Evolutionary conservation across 2,113 vertebrate genomes (phyloP).

Genomic region (Glaucomys volans): DNA sequence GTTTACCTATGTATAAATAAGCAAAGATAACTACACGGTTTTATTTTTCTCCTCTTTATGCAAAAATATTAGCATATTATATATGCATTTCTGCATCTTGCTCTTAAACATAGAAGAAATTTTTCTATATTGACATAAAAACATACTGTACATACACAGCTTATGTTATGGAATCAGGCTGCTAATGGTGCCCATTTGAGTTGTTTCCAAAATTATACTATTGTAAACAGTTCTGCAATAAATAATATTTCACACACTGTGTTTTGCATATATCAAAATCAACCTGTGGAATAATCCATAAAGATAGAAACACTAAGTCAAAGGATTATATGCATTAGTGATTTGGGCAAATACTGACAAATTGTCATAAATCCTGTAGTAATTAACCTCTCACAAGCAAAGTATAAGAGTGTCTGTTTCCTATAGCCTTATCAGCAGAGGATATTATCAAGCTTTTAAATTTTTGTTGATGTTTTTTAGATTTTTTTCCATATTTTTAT

Average conservation of each 20-base stretch:
- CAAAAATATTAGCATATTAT: neutral
- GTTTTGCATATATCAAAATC: slow-evolving; percentile 29
- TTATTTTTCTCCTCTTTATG: slow-evolving; percentile 19
- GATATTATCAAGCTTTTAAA: neutral
- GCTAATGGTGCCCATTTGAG: neutral
- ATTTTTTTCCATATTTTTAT: no score
- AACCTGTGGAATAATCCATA: neutral
- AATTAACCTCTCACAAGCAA: slow-evolving; percentile 3
- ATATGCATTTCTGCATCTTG: neutral
- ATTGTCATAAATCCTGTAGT: neutral
- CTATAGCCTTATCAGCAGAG: neutral
- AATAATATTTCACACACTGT: neutral
- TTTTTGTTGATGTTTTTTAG: neutral
- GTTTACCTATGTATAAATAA: neutral
- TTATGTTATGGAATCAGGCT: neutral
- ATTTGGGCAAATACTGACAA: neutral
- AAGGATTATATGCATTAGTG: neutral
- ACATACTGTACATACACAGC: neutral
- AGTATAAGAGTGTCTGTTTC: neutral
- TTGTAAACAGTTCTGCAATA: neutral
- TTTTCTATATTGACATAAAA: neutral
- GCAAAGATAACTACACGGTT: neutral
- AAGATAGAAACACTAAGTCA: neutral
- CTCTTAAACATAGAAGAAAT: neutral
- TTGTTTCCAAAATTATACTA: neutral